Percentiles rank a stretch among this genome's conserved stretches.
Conservation (phyloP, 2,113 vertebrate species). For the Speoplatyrhinus poulsoni region DNA sequence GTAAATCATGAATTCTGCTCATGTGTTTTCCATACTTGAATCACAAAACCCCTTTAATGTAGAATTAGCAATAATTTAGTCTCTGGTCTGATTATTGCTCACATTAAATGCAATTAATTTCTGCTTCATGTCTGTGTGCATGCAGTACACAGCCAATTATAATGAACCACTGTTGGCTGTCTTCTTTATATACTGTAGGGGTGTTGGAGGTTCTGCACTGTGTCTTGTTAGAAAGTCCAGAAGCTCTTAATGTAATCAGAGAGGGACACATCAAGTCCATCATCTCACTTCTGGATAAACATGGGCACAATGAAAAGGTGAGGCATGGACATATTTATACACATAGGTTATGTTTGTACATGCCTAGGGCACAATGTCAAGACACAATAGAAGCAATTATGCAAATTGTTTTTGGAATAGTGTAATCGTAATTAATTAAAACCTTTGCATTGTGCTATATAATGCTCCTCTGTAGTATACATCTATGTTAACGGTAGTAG, state of each 20-base stretch:
- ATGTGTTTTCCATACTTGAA: too few species aligned
- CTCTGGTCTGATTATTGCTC: too few species aligned
- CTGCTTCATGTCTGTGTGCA: neutral
- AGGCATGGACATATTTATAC: neutral
- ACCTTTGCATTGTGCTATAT: neutral
- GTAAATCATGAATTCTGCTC: too few species aligned
- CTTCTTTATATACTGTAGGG: conserved; percentile 69
- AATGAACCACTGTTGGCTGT: neutral
- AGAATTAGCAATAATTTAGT: too few species aligned
- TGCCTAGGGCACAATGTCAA: neutral
- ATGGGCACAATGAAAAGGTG: conserved; percentile 92
- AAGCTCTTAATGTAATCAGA: conserved; percentile 92
- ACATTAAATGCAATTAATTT: too few species aligned
- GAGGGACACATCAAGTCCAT: conserved; percentile 92
- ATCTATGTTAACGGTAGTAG: too few species aligned
- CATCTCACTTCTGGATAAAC: conserved; percentile 90
- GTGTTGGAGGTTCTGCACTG: conserved; percentile 94
- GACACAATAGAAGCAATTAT: neutral
- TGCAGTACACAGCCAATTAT: neutral
- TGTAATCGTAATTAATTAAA: too few species aligned
- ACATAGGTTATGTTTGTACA: neutral
- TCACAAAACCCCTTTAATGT: too few species aligned
- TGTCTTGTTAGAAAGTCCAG: conserved; percentile 90
- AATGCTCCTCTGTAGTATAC: too few species aligned
- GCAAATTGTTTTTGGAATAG: too few species aligned